Evolutionary conservation across 2,113 vertebrate genomes (phyloP).

Genomic region (Lamprotornis superbus): DNA sequence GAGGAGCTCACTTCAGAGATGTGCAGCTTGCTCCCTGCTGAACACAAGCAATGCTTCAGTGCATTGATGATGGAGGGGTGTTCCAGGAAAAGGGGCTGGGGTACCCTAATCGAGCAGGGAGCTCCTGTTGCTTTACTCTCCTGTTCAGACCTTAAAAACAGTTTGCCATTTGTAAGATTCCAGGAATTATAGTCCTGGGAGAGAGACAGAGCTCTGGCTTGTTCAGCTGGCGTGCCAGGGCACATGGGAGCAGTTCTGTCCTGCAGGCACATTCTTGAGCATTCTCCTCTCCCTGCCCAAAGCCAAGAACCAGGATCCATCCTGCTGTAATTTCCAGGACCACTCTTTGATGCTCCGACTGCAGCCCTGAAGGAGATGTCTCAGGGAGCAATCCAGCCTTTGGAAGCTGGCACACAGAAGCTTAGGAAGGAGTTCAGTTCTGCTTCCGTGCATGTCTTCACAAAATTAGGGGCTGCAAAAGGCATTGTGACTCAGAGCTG

Average conservation of each 20-base stretch:
- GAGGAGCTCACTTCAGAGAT: background rate
- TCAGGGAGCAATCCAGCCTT: background rate
- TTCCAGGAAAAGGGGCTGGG: background rate
- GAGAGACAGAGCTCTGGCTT: background rate
- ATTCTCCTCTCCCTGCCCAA: background rate
- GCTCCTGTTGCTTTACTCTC: background rate
- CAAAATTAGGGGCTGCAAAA: slow-evolving; percentile 22
- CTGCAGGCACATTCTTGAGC: slow-evolving; percentile 23
- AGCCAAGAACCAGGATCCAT: background rate
- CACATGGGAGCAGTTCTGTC: background rate
- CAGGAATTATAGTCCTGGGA: background rate
- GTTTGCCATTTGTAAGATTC: background rate
- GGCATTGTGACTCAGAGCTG: background rate
- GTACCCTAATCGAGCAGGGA: background rate
- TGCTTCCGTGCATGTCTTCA: background rate
- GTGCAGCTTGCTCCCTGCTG: background rate
- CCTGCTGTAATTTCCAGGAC: background rate
- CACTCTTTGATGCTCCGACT: background rate
- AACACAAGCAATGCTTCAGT: background rate
- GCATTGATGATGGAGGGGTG: background rate
- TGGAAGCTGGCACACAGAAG: background rate
- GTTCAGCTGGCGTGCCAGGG: background rate
- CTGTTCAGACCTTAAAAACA: background rate
- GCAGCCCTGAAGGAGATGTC: background rate
- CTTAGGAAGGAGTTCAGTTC: background rate